Evolutionary conservation across 2,888 invertebrate species (phyloP).

Genomic region (Morpho achilles): DNA sequence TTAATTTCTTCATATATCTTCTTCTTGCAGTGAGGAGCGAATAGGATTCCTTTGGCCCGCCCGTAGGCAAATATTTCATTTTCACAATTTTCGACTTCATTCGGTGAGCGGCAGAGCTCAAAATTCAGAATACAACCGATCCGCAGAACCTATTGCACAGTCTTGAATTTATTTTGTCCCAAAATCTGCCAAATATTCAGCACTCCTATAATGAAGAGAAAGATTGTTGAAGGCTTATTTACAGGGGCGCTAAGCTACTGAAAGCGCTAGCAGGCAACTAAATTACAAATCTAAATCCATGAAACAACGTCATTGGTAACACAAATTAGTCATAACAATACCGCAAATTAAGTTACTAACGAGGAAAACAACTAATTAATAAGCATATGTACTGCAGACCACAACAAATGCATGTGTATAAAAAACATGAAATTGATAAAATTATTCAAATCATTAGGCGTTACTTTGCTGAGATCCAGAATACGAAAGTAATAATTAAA

Average conservation of each 20-base stretch:
- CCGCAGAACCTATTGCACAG: constrained; percentile 15
- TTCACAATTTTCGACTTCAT: constrained; percentile 75
- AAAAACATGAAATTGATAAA: no score
- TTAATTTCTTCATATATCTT: constrained; percentile 82
- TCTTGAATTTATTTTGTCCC: constrained; percentile 16
- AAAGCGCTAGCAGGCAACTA: constrained; percentile 22
- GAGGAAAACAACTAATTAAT: constrained; percentile 18
- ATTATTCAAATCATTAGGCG: no score
- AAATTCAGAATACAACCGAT: constrained; percentile 18
- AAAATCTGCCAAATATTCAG: constrained; percentile 25
- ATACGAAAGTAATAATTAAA: no score
- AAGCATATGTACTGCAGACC: constrained; percentile 1
- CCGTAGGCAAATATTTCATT: constrained; percentile 82
- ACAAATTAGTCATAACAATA: constrained; percentile 18
- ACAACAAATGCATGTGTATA: no score
- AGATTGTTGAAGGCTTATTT: constrained; percentile 56
- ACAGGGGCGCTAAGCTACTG: constrained; percentile 38
- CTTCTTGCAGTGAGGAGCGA: constrained; percentile 80
- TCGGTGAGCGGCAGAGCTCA: constrained; percentile 44
- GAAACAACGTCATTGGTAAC: neutral
- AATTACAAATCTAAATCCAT: constrained; percentile 3
- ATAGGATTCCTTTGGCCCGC: constrained; percentile 80
- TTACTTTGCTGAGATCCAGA: no score
- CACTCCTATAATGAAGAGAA: constrained; percentile 56
- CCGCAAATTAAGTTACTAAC: constrained; percentile 5